These are phyloP conservation scores for Eristalis tenax DNA, from an alignment of 2,888 invertebrate species.

Conservation along the genomic window DNA sequence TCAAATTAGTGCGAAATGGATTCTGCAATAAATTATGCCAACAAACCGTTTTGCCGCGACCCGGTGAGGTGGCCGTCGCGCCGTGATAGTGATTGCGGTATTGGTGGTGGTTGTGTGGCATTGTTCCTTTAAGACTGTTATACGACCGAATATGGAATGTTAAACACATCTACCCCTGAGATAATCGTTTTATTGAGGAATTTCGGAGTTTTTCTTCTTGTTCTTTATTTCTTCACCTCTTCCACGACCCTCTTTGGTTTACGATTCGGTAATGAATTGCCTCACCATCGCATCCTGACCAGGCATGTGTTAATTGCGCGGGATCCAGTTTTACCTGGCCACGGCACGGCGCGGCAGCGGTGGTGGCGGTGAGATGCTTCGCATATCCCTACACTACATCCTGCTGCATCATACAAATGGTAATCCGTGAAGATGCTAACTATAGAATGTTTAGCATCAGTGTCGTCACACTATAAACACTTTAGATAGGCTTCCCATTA, in stretches of 20 bases:
- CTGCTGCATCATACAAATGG: slow-evolving; percentile 11
- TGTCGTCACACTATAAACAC: slow-evolving; percentile 64
- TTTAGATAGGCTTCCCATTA: slow-evolving; percentile 66
- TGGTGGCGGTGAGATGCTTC: background rate
- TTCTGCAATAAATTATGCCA: slow-evolving; percentile 70
- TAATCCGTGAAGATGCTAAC: slow-evolving; percentile 60
- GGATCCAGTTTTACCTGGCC: slow-evolving; percentile 35
- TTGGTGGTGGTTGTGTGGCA: slow-evolving; percentile 19
- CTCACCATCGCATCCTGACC: slow-evolving; percentile 14
- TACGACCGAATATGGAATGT: slow-evolving; percentile 56
- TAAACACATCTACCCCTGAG: slow-evolving; percentile 54
- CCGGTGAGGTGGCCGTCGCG: background rate
- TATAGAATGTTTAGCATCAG: slow-evolving; percentile 55
- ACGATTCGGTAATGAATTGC: slow-evolving; percentile 55
- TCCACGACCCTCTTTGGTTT: slow-evolving; percentile 17
- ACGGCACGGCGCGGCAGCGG: no score
- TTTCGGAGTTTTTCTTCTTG: slow-evolving; percentile 9
- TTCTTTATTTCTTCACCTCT: slow-evolving; percentile 4
- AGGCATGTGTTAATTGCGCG: slow-evolving; percentile 60
- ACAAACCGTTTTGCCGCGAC: slow-evolving; percentile 46
- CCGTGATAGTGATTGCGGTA: slow-evolving; percentile 15
- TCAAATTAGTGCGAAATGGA: slow-evolving; percentile 70
- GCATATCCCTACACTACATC: slow-evolving; percentile 7
- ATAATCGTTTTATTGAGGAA: slow-evolving; percentile 71
- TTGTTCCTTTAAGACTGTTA: slow-evolving; percentile 61